A percentile compares a stretch with the other conserved stretches of the same genome.
Evolutionary conservation across 1,140 invertebrate species (phyloP).

Genomic region (Trinorchestia longiramus): DNA sequence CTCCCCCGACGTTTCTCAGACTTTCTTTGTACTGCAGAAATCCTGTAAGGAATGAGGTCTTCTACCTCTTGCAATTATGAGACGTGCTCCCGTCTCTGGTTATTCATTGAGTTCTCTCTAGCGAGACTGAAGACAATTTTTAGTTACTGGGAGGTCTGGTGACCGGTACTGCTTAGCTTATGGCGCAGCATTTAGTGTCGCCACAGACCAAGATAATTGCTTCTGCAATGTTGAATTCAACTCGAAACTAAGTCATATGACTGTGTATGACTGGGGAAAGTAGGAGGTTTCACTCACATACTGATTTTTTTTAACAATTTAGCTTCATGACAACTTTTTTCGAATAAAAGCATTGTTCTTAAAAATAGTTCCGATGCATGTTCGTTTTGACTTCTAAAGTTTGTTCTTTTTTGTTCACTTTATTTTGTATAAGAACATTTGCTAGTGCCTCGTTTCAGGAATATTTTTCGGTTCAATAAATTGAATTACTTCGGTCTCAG

Average conservation of each 20-base stretch:
- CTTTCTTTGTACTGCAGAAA: neutral
- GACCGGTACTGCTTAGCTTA: neutral
- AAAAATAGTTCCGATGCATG: neutral
- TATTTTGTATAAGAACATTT: neutral
- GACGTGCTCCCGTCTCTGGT: neutral
- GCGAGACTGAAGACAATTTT: neutral
- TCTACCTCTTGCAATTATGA: neutral
- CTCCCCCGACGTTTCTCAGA: neutral
- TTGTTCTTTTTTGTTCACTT: neutral
- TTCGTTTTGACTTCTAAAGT: neutral
- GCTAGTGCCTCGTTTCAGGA: neutral
- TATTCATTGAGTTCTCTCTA: neutral
- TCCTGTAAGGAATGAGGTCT: neutral
- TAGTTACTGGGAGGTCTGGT: neutral
- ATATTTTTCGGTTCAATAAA: neutral
- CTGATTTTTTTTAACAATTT: too few relatives aligned
- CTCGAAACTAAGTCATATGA: neutral
- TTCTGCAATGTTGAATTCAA: neutral
- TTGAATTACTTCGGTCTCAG: neutral
- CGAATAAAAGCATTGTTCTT: neutral
- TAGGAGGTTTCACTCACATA: neutral
- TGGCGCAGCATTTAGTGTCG: neutral
- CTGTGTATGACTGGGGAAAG: neutral
- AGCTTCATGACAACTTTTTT: neutral
- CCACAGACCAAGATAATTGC: neutral